These are phyloP conservation scores for Dione vanillae DNA, from an alignment of 2,888 invertebrate genomes.

Conservation along the genomic window DNA sequence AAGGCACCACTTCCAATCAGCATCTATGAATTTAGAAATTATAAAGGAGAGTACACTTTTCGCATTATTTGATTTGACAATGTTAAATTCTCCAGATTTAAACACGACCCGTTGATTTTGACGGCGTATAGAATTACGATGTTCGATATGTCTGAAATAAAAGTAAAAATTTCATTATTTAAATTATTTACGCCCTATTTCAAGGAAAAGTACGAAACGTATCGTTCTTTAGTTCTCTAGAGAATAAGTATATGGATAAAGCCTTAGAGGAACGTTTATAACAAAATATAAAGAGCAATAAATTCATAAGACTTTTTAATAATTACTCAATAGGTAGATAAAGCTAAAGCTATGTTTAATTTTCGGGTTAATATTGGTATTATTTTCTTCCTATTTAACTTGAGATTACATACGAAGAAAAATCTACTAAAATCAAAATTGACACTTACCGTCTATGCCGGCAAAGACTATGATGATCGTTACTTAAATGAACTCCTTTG, in stretches of 20 bases:
- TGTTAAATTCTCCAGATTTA: constrained; percentile 94
- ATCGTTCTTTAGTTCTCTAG: no score
- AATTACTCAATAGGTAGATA: neutral
- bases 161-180: neutral
- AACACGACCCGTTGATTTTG: constrained; percentile 86
- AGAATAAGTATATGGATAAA: no score
- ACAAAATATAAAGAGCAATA: no score
- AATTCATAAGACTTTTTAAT: no score
- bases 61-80: constrained; percentile 88
- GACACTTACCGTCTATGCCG: constrained; percentile 9
- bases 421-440: neutral
- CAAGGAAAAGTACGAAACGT: neutral
- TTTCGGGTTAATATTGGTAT: no score
- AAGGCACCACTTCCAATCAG: constrained; percentile 95
- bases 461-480: constrained; percentile 24
- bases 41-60: constrained; percentile 88
- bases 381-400: no score
- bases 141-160: constrained; percentile 53
- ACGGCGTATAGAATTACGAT: constrained; percentile 53
- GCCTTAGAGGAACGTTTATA: no score
- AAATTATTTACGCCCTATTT: neutral
- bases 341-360: neutral
- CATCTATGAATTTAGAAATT: constrained; percentile 91
- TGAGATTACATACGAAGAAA: neutral
- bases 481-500: constrained; percentile 5